phyloP scores from a whole-genome alignment of 2,888 invertebrate genomes.

The Taphrorychus bicolor region DNA sequence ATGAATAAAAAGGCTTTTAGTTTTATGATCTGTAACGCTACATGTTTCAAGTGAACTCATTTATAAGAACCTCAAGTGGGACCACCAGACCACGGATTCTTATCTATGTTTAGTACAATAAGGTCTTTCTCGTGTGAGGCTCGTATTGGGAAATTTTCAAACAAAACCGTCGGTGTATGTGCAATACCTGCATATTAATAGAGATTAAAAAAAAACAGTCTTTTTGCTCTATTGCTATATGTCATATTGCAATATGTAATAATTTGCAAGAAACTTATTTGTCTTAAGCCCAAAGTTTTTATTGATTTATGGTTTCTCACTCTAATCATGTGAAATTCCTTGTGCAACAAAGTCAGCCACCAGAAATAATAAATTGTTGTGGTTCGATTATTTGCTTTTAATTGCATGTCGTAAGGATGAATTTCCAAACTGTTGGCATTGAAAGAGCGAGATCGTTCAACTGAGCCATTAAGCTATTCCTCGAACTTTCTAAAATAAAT shows the following conservation, averaged over 20 bases:
- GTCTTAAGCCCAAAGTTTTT: too few species aligned
- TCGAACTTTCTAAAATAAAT: neutral
- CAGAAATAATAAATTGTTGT: neutral
- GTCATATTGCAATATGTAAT: too few species aligned
- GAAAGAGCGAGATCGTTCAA: neutral
- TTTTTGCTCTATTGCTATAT: too few species aligned
- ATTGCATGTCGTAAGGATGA: neutral
- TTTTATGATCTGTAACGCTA: constrained; percentile 27
- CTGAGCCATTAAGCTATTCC: neutral
- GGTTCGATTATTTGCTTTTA: neutral
- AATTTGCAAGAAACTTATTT: too few species aligned
- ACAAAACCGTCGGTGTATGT: too few species aligned
- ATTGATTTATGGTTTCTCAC: too few species aligned
- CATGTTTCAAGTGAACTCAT: neutral
- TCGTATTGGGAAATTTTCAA: neutral
- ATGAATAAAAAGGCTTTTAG: constrained; percentile 21
- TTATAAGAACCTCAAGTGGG: neutral
- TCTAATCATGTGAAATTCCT: neutral
- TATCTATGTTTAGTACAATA: neutral
- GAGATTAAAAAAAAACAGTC: too few species aligned
- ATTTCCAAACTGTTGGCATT: neutral
- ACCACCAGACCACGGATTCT: constrained; percentile 6
- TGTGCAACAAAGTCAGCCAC: neutral
- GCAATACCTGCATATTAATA: too few species aligned
- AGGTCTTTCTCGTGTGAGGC: neutral